Evolutionary conservation across 2,888 invertebrate species (phyloP).

Genomic region (Spisula subtruncata): DNA sequence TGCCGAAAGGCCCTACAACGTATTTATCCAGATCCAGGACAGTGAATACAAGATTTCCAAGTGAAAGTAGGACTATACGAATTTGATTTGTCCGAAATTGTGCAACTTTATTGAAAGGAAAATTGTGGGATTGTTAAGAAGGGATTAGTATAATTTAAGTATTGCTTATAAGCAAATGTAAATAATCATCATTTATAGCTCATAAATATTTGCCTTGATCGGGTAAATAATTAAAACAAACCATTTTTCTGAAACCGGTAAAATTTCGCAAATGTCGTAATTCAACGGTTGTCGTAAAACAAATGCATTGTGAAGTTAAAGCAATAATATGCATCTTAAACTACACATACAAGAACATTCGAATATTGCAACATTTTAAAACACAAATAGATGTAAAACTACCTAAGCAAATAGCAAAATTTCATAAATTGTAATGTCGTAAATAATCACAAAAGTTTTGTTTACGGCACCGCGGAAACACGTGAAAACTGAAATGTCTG

Average conservation of each 20-base stretch:
- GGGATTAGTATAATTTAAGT: not conserved
- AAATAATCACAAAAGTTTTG: conserved; percentile 33
- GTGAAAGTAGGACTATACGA: not conserved
- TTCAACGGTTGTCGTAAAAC: not conserved
- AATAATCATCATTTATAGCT: not conserved
- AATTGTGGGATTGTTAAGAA: not conserved
- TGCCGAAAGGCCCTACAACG: too few relatives aligned
- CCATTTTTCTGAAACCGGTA: conserved; percentile 7
- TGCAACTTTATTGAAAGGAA: not conserved
- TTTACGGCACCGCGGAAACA: conserved; percentile 33
- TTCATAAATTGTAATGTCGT: conserved; percentile 24
- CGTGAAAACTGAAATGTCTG: conserved; percentile 40
- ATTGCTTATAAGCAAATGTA: not conserved
- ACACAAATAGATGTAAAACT: not conserved
- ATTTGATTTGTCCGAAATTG: not conserved
- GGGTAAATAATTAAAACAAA: not conserved
- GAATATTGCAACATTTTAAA: not conserved
- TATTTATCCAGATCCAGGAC: too few relatives aligned
- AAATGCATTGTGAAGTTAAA: not conserved
- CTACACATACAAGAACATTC: too few relatives aligned
- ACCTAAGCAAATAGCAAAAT: too few relatives aligned
- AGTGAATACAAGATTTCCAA: too few relatives aligned
- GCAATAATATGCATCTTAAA: too few relatives aligned
- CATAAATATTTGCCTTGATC: not conserved
- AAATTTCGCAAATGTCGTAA: not conserved